Evolutionary conservation across 2,888 invertebrate genomes (phyloP), one percentile per base, ranked within the genome.

Genomic region (Cryptophagus acutangulus): DNA sequence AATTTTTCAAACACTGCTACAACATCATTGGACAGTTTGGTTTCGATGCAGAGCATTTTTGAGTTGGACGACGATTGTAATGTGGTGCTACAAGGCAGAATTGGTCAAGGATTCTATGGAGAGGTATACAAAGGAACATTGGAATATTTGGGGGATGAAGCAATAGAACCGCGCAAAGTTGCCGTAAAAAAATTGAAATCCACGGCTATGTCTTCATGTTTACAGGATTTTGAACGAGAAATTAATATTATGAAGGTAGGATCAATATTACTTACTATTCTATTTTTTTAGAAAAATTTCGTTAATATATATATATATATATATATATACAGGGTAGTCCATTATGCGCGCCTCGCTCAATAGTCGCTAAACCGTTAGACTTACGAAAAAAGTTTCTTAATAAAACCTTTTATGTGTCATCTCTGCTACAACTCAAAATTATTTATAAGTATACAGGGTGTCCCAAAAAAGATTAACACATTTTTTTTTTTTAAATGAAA

Each of bases 221-320:
- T 79, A 9, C 76, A 78, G 41, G 91, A 92, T 63, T 88, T 92
- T 58, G 81, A 83, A 62, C 77, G 89, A 43, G 93, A 93, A 73
- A 82, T 91, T 41, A 75, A 80, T 40, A 92, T 93, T 51, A 90
- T 93, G 87, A 85, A 87, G 77, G 87, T 86, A 13, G 24, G 24
- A 20, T 20, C n/a, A 20, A n/a, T 20, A 8, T 20, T n/a, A n/a
- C n/a, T n/a, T n/a, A n/a, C n/a, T n/a, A n/a, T n/a, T n/a, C n/a
- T n/a, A n/a, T n/a, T n/a, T n/a, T n/a, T n/a, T n/a, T n/a, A n/a
- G n/a, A n/a, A n/a, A n/a, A n/a, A n/a, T n/a, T n/a, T n/a, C n/a
- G n/a, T n/a, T n/a, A n/a, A n/a, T n/a, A n/a, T n/a, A n/a, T n/a
- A n/a, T n/a, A n/a, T n/a, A n/a, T n/a, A n/a, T n/a, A n/a, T n/a